Evolutionary conservation across 2,797 vertebrate genomes (phyloP).

Genomic region (Percopsis omiscomaycus): DNA sequence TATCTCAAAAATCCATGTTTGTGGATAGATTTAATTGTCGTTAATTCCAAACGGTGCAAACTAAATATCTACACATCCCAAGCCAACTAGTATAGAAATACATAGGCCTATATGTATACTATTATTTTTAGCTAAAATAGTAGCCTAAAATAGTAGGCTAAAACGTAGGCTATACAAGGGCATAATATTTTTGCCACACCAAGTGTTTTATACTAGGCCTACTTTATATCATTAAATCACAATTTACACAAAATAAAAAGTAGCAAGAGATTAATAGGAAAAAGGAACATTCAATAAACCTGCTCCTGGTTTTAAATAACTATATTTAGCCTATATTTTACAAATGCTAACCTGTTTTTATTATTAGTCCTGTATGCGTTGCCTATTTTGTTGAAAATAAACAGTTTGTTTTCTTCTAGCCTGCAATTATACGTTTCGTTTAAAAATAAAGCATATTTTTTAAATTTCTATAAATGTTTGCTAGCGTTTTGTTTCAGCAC

Average conservation of each 20-base stretch:
- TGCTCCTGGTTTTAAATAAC: too few species aligned
- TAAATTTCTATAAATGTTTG: neutral
- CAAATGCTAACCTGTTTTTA: conserved; percentile 1
- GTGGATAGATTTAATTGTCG: neutral
- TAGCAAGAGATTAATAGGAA: conserved; percentile 21
- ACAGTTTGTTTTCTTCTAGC: neutral
- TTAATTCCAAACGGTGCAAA: neutral
- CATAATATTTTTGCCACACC: neutral
- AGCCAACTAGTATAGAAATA: neutral
- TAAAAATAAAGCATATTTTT: conserved; percentile 6
- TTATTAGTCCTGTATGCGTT: neutral
- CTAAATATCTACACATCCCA: neutral
- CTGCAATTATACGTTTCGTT: neutral
- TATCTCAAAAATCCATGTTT: neutral
- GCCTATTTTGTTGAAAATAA: neutral
- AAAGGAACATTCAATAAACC: neutral
- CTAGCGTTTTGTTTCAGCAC: neutral
- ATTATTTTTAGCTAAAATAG: too few species aligned
- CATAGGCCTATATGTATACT: neutral
- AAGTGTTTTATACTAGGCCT: neutral
- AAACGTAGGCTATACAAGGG: neutral
- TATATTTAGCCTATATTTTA: neutral
- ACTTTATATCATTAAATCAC: too few species aligned
- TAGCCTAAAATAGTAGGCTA: too few species aligned
- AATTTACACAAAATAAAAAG: neutral